Evolutionary conservation across 2,113 vertebrate genomes (phyloP).

Genomic region (Mobula birostris): DNA sequence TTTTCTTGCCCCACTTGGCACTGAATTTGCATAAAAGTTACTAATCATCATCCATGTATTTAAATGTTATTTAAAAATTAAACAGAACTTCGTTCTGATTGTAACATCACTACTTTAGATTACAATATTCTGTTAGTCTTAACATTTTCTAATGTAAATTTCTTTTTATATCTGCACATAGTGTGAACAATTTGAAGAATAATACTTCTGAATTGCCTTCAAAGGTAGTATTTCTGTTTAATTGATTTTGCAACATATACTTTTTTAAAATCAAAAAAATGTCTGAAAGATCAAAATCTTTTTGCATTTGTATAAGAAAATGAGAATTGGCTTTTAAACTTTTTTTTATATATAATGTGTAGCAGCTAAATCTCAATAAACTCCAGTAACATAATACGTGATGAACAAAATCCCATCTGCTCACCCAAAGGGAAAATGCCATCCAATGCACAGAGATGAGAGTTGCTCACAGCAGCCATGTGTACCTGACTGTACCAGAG

Average conservation of each 20-base stretch:
- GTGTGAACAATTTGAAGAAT: background rate
- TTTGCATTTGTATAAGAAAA: background rate
- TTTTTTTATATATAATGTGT: background rate
- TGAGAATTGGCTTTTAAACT: background rate
- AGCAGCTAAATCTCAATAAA: constrained; percentile 2
- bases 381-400: constrained; percentile 3
- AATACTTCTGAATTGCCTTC: background rate
- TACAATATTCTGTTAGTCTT: background rate
- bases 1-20: background rate
- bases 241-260: too few relatives aligned
- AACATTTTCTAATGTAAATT: background rate
- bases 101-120: background rate
- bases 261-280: background rate
- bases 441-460: constrained; percentile 6
- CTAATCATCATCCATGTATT: background rate
- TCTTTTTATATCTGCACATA: background rate
- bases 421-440: constrained; percentile 21
- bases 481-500: background rate
- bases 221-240: background rate
- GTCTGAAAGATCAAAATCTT: background rate
- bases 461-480: constrained; percentile 12
- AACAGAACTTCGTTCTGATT: background rate
- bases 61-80: background rate
- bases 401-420: background rate
- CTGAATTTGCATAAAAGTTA: background rate